phyloP scores from a whole-genome alignment of 2,113 vertebrate species.

The Anhinga anhinga region DNA sequence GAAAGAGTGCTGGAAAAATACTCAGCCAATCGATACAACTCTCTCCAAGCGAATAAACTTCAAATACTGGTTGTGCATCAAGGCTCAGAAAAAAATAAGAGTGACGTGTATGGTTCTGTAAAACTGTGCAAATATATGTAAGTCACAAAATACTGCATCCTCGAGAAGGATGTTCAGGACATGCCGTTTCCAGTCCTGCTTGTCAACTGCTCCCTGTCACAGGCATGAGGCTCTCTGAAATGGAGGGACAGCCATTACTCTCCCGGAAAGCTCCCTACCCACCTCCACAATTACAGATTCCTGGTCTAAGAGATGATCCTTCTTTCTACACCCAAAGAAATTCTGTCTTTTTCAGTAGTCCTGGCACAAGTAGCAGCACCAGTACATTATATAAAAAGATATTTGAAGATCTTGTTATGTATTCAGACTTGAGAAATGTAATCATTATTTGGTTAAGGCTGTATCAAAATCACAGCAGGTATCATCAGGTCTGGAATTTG shows the following conservation, averaged over 20 bases:
- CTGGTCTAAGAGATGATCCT: neutral
- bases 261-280: neutral
- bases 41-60: neutral
- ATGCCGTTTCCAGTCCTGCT: neutral
- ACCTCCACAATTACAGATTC: neutral
- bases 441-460: neutral
- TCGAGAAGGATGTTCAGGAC: neutral
- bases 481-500: neutral
- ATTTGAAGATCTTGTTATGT: neutral
- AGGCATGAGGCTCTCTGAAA: neutral
- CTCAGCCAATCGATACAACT: neutral
- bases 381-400: neutral
- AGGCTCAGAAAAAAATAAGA: neutral
- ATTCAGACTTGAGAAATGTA: neutral
- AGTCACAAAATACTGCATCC: neutral
- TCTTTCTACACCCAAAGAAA: neutral
- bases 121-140: neutral
- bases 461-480: neutral
- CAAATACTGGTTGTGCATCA: neutral
- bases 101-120: neutral
- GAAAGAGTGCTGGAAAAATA: neutral
- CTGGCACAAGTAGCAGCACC: neutral
- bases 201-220: neutral
- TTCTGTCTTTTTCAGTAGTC: neutral
- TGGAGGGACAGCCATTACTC: neutral